These are phyloP conservation scores for Zaprionus lachaisei DNA, from an alignment of 1,140 invertebrate species.

Conservation along the genomic window DNA sequence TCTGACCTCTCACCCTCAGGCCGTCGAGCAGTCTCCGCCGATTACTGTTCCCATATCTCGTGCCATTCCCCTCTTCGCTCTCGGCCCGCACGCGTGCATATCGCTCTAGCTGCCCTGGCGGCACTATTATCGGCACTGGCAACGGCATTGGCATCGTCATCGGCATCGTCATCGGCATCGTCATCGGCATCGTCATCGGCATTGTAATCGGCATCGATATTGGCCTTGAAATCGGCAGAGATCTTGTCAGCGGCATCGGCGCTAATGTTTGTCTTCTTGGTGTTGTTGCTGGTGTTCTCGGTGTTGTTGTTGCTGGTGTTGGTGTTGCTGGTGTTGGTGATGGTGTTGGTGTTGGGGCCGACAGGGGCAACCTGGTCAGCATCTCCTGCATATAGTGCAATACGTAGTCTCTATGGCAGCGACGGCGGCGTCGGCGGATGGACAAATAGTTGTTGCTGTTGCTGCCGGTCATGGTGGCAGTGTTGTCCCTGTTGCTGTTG, in stretches of 20 bases:
- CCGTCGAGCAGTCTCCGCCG: neutral
- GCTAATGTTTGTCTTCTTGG: neutral
- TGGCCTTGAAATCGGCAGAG: neutral
- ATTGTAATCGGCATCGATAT: conserved; percentile 9
- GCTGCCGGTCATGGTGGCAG: neutral
- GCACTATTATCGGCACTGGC: neutral
- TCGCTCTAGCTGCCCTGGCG: neutral
- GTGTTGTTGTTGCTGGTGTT: neutral
- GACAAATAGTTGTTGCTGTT: neutral
- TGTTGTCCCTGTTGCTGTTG: neutral
- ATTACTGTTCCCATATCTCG: neutral
- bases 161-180: neutral
- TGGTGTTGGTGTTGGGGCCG: neutral
- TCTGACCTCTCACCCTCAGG: neutral
- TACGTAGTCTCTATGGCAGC: conserved; percentile 18
- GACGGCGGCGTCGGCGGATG: conserved; percentile 3
- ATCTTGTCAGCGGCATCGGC: neutral
- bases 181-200: conserved; percentile 7
- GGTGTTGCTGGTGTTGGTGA: neutral
- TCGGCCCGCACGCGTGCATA: neutral
- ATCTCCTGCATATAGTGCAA: conserved; percentile 24
- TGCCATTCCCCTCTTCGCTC: neutral
- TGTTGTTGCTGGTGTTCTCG: neutral
- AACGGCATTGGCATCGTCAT: neutral
- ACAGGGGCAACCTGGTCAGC: conserved; percentile 9